phyloP scores from a whole-genome alignment of 2,888 invertebrate species.

The Subacronicta megacephala region DNA sequence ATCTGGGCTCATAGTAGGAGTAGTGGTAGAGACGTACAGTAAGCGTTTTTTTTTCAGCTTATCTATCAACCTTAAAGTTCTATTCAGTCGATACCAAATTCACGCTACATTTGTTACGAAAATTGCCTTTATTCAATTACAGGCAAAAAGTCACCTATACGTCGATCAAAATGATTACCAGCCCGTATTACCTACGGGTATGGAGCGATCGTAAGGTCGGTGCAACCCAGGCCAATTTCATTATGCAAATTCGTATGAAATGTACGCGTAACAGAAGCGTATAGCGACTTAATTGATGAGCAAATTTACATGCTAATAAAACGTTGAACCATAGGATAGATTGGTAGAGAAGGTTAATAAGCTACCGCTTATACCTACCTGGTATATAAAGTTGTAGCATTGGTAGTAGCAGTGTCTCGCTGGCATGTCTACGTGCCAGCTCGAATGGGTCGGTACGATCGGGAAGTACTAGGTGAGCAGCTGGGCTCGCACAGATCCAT shows the following conservation, averaged over 20 bases:
- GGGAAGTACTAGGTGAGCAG: no score
- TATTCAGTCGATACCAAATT: conserved; percentile 2
- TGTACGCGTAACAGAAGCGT: conserved; percentile 59
- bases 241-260: conserved; percentile 76
- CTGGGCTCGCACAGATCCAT: no score
- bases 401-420: no score
- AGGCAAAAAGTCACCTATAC: conserved; percentile 15
- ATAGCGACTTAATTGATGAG: conserved; percentile 77
- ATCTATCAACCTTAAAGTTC: conserved; percentile 1
- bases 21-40: no score
- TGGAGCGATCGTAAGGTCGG: conserved; percentile 40
- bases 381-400: no score
- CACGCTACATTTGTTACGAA: no score
- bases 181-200: conserved; percentile 17
- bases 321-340: conserved; percentile 45
- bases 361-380: no score
- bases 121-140: conserved; percentile 14
- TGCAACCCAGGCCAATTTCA: conserved; percentile 68
- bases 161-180: conserved; percentile 45
- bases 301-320: conserved; percentile 83
- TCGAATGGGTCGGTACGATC: no score
- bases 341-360: conserved; percentile 21
- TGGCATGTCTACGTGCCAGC: no score
- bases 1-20: no score
- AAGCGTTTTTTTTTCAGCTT: not conserved